Evolutionary conservation across 2,888 invertebrate species (phyloP).

Genomic region (Mythimna ferrago): DNA sequence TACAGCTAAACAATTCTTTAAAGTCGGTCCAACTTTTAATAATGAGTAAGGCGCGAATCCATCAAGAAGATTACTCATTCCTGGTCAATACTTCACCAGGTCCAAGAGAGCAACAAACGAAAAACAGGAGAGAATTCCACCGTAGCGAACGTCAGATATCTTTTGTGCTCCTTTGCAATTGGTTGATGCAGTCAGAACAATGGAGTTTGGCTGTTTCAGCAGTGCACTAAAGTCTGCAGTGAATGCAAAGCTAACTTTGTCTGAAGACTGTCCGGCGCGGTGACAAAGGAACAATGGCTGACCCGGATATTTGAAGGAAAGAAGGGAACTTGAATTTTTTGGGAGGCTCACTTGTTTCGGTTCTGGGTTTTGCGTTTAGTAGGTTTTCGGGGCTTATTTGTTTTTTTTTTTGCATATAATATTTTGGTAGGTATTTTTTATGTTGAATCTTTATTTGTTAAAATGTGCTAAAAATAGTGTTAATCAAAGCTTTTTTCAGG

Average conservation of each 20-base stretch:
- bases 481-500: no score
- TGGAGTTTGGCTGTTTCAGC: conserved; percentile 51
- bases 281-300: conserved; percentile 86
- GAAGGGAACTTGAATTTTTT: conserved; percentile 79
- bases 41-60: conserved; percentile 61
- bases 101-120: conserved; percentile 75
- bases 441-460: no score
- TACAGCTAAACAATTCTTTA: conserved; percentile 21
- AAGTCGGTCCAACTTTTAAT: conserved; percentile 52
- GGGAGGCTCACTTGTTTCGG: conserved; percentile 65
- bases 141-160: conserved; percentile 76
- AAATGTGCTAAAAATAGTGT: neutral
- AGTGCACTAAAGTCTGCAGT: conserved; percentile 65
- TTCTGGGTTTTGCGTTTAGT: conserved; percentile 33
- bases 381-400: conserved; percentile 21
- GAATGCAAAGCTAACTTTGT: conserved; percentile 77
- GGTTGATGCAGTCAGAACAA: conserved; percentile 61
- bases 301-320: conserved; percentile 85
- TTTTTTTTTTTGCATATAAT: neutral
- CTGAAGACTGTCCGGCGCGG: conserved; percentile 77
- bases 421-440: neutral
- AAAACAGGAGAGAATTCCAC: conserved; percentile 74
- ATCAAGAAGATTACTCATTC: conserved; percentile 75
- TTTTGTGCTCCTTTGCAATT: conserved; percentile 75
- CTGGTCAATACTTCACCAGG: conserved; percentile 68